Evolutionary conservation across 1,140 invertebrate genomes (phyloP), one percentile per base, ranked within the genome.

Genomic region (Aricia agestis): DNA sequence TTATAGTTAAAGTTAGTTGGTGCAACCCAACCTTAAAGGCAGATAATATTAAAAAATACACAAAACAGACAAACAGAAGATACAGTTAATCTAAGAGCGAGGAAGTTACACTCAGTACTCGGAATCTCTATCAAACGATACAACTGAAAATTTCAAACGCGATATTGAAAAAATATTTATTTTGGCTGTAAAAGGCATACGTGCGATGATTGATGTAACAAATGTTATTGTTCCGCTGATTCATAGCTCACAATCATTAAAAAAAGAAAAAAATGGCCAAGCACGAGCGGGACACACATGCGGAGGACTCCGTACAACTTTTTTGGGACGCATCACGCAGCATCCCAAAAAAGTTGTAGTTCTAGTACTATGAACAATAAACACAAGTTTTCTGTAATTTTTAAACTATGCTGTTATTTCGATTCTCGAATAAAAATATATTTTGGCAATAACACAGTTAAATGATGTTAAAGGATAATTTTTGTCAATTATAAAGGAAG

Each of bases 181-280:
- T 63, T 25, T 17, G n/a, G 18, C n/a, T 63, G 59, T 63, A 63
- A 19, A 63, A 63, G 19, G 59, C 59, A 63, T 25, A 19, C 59
- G 59, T 10, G 58, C 3, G 10, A 63, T 63, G 59, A 63, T 59
- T 63, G 59, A 63, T 63, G 59, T 18, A 72, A 78, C 73, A 72
- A 57, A 32, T 66, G 66, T 73, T 71, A 75, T 77, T 75, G 71
- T 77, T 67, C 66, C 71, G 65, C 71, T 80, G 75, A 78, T 80
- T 80, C 74, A 80, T 75, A 57, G 74, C 72, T 68, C 71, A 82
- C 76, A 52, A 15, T 52, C 45, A 82, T 83, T 79, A 81, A 83
- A 83, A 36, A 75, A 75, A 70, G 41, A 13, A 52, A 52, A 52
- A 52, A 52, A 52, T 52, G 45, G 45, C 11, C 45, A 52, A 52